Evolutionary conservation across 2,888 invertebrate species (phyloP), one percentile per base, ranked within the genome.

Genomic region (Lissocephala sabroskyi): DNA sequence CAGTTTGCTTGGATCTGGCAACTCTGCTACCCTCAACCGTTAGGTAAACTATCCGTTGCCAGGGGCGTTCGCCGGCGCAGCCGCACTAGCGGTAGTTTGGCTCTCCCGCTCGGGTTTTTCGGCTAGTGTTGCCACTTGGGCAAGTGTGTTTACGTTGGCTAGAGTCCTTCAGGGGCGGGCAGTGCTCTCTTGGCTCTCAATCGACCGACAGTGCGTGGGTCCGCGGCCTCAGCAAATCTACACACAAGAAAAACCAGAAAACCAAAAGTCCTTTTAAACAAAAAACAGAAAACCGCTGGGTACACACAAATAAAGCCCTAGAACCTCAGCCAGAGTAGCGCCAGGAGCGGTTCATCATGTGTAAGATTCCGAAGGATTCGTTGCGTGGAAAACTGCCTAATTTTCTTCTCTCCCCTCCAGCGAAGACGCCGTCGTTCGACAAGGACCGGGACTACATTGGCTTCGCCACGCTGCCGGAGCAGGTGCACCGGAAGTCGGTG

Each of bases 401-500:
- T 23, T 23, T 23, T 23, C 7, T 23, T 23, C 4, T 23, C 7
- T 23, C 7, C 4, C 23, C 14, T 39, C 23, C 39, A 81, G 82
- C 84, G 46, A 84, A 84, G 63, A 79, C 84, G n/a, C 80, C 84
- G 1, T 84, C 85, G n/a, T 81, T 84, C 49, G 84, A 85, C 55
- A 82, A 84, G 59, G 91, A 91, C 77, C 88, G 92, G 49, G 93
- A 93, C 82, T 95, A 95, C 86, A 95, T 97, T 76, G 97, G 97
- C 51, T 97, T 97, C 84, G 97, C 97, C 60, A 97, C 96, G 48
- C 87, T 97, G 54, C 97, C 97, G 16, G 96, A 97, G 84, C 97
- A 97, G 86, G 95, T 97, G 46, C 97, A 97, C 86, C 89, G 97
- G 65, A 97, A 97, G 86, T 96, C 96, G 0, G 97, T 97, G 44